These are phyloP conservation scores for Cerastis rubricosa DNA, from an alignment of 2,888 invertebrate genomes.

Conservation along the genomic window DNA sequence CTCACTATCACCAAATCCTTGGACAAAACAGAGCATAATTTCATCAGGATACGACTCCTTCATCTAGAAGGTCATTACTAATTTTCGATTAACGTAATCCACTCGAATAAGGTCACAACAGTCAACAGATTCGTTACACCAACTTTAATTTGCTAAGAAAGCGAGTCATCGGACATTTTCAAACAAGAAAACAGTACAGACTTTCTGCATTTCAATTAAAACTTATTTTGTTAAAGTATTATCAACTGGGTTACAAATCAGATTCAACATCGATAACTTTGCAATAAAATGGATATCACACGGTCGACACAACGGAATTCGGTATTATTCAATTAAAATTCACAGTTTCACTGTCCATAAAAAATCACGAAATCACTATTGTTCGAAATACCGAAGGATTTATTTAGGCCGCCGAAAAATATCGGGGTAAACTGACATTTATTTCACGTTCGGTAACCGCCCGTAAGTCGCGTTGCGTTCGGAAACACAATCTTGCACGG, in stretches of 20 bases:
- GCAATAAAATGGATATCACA: conserved; percentile 57
- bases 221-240: conserved; percentile 51
- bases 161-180: conserved; percentile 66
- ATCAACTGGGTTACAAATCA: conserved; percentile 50
- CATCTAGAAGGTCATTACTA: conserved; percentile 87
- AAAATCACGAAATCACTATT: conserved; percentile 37
- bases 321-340: conserved; percentile 43
- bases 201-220: conserved; percentile 49
- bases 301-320: conserved; percentile 35
- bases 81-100: conserved; percentile 61
- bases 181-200: conserved; percentile 62
- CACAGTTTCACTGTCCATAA: conserved; percentile 53
- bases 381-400: conserved; percentile 49
- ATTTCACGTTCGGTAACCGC: conserved; percentile 75
- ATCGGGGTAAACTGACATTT: conserved; percentile 77
- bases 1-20: conserved; percentile 91
- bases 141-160: conserved; percentile 53
- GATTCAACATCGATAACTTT: conserved; percentile 45
- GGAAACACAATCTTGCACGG: conserved; percentile 78
- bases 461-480: conserved; percentile 74
- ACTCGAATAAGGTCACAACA: conserved; percentile 69
- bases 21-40: conserved; percentile 93
- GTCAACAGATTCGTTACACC: conserved; percentile 60
- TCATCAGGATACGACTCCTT: conserved; percentile 88
- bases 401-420: conserved; percentile 69